Evolutionary conservation across 2,888 invertebrate species (phyloP).

Genomic region (Dynastes hyllus): DNA sequence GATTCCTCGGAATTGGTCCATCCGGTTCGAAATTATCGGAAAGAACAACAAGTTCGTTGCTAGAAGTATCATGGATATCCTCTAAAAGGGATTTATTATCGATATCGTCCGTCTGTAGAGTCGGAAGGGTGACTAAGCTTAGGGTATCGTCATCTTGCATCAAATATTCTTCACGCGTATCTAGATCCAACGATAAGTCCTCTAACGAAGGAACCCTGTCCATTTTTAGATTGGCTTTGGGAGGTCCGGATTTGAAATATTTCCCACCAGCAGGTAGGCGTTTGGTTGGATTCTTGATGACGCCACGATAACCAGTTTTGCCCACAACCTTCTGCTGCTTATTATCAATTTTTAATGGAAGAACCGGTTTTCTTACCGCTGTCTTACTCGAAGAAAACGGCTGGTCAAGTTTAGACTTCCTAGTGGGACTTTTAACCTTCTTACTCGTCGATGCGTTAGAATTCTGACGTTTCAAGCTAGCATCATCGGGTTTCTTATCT

Average conservation of each 20-base stretch:
- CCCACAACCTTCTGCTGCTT: no score
- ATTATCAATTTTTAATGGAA: no score
- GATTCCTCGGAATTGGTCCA: neutral
- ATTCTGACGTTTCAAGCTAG: neutral
- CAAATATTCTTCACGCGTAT: no score
- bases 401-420: neutral
- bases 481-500: slow-evolving; percentile 24
- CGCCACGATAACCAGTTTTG: no score
- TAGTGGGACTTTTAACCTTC: neutral
- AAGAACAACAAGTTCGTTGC: neutral
- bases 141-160: no score
- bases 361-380: no score
- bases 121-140: no score
- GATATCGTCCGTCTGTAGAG: neutral
- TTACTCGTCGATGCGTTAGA: neutral
- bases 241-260: neutral
- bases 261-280: neutral
- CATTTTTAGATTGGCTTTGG: neutral
- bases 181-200: neutral
- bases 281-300: neutral
- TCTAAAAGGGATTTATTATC: neutral
- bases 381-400: no score
- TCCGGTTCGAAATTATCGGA: neutral
- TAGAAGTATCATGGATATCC: neutral
- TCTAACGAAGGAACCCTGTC: neutral